These are phyloP conservation scores for Chydorus sphaericus DNA, from an alignment of 2,888 invertebrate genomes.

Conservation along the genomic window DNA sequence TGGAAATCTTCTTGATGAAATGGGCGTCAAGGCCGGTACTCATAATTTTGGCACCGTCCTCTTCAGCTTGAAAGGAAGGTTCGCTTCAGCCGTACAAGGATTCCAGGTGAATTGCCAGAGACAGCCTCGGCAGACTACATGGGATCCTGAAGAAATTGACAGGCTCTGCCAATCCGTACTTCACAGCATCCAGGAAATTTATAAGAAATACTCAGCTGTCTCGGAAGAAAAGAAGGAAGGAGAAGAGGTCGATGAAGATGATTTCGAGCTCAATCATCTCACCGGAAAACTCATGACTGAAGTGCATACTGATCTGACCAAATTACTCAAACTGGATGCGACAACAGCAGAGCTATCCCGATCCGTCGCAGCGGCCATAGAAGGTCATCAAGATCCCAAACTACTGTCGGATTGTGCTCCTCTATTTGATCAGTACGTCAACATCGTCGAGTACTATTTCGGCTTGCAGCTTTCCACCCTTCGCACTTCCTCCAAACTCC, in stretches of 20 bases:
- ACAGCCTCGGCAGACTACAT: no score
- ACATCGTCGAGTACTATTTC: constrained; percentile 62
- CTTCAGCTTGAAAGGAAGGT: not conserved
- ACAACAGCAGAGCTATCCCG: not conserved
- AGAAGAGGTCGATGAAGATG: constrained; percentile 35
- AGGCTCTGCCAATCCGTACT: not conserved
- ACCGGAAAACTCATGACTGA: constrained; percentile 47
- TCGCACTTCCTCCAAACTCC: constrained; percentile 63
- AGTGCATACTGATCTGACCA: constrained; percentile 40
- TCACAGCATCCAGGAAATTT: constrained; percentile 39
- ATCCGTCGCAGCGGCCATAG: not conserved
- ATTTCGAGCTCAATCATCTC: constrained; percentile 46
- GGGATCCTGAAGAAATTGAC: not conserved
- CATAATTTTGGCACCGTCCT: not conserved
- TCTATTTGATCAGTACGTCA: constrained; percentile 57
- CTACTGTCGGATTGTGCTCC: constrained; percentile 31
- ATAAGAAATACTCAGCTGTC: constrained; percentile 33
- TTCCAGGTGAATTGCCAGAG: not conserved
- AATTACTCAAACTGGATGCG: constrained; percentile 6
- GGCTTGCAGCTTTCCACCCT: constrained; percentile 63
- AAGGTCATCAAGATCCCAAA: not conserved
- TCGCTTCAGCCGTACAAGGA: not conserved
- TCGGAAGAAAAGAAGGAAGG: constrained; percentile 16
- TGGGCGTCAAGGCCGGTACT: not conserved
- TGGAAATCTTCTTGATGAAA: not conserved